Conservation (phyloP, 1,140 invertebrate species). For the Tetragonula clypearis region DNA sequence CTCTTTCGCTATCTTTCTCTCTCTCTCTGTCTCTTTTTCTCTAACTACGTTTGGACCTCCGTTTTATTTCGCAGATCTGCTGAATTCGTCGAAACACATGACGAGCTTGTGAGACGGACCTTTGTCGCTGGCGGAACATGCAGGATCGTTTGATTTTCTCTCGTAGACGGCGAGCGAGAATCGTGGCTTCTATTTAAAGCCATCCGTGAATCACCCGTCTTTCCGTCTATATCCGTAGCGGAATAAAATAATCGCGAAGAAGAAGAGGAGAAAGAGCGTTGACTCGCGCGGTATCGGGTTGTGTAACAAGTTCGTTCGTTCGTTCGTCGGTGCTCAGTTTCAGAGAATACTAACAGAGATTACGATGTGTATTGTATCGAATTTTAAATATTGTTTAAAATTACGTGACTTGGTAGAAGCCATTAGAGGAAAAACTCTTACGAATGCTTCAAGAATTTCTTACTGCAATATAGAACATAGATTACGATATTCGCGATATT, state of each 20-base stretch:
- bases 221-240: background rate
- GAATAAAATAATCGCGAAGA: background rate
- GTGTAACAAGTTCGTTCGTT: too few relatives aligned
- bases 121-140: background rate
- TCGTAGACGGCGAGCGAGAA: background rate
- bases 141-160: background rate
- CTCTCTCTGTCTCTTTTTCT: background rate
- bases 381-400: too few relatives aligned
- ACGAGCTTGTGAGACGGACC: background rate
- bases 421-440: too few relatives aligned
- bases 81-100: background rate
- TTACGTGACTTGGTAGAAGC: too few relatives aligned
- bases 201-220: background rate
- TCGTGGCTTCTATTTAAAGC: conserved; percentile 1
- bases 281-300: background rate
- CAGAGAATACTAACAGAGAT: too few relatives aligned
- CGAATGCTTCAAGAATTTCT: too few relatives aligned
- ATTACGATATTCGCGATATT: too few relatives aligned
- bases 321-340: too few relatives aligned
- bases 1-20: conserved; percentile 34
- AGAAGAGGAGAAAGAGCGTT: background rate
- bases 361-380: too few relatives aligned
- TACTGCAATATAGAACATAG: too few relatives aligned
- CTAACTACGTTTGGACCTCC: background rate
- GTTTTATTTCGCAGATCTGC: conserved; percentile 7